phyloP scores from a whole-genome alignment of 92 coral and sea anemone species.

The Bergia sp. region DNA sequence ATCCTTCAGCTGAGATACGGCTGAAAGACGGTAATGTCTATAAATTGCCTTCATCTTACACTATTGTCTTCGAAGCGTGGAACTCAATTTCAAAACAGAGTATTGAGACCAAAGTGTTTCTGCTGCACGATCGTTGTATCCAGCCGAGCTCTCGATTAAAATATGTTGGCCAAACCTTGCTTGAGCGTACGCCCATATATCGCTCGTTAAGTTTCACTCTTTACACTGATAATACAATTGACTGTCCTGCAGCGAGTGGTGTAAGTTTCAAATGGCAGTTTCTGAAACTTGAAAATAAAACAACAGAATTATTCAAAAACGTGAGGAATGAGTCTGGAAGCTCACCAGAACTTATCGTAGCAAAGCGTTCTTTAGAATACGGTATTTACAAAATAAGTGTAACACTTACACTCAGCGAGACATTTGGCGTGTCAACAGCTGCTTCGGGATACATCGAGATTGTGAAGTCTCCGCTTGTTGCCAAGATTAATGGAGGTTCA shows the following conservation, averaged over 20 bases:
- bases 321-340: conserved; percentile 7
- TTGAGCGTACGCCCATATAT: neutral
- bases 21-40: neutral
- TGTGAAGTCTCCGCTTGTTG: conserved; percentile 58
- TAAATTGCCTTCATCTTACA: neutral
- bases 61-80: conserved; percentile 13
- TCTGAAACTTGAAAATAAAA: neutral
- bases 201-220: conserved; percentile 21
- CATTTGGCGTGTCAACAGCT: conserved; percentile 21
- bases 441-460: conserved; percentile 47
- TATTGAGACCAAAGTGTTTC: conserved; percentile 6
- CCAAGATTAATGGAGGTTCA: conserved; percentile 58
- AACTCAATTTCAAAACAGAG: conserved; percentile 5
- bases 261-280: conserved; percentile 28
- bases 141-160: conserved; percentile 5
- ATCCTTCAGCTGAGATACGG: neutral
- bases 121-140: conserved; percentile 16
- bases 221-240: conserved; percentile 25
- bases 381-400: conserved; percentile 2
- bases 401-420: neutral
- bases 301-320: neutral
- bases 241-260: conserved; percentile 39
- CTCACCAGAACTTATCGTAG: neutral
- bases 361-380: conserved; percentile 7
- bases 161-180: conserved; percentile 17